These are phyloP conservation scores for Australoheros facetus DNA, from an alignment of 2,797 vertebrate species.

Conservation along the genomic window DNA sequence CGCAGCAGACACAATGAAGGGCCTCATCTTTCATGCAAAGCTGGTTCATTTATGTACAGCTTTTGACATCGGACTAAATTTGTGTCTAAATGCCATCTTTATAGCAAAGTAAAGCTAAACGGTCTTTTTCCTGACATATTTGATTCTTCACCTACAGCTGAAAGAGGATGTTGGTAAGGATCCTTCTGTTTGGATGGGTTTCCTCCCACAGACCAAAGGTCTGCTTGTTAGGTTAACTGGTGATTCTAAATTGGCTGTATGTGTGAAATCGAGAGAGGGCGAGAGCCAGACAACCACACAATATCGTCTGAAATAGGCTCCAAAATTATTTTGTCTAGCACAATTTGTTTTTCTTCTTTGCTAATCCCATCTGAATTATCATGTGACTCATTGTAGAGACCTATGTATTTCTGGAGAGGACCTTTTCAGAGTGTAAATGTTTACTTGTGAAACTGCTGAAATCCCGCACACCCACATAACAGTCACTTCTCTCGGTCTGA, in stretches of 20 bases:
- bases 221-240: neutral
- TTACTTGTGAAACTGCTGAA: neutral
- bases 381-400: neutral
- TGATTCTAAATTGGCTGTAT: neutral
- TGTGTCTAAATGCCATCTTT: neutral
- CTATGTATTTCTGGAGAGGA: neutral
- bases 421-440: neutral
- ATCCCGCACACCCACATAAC: neutral
- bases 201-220: neutral
- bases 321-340: neutral
- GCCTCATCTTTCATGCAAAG: neutral
- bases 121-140: neutral
- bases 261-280: neutral
- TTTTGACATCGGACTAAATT: neutral
- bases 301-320: neutral
- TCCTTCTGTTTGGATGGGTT: neutral
- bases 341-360: neutral
- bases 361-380: neutral
- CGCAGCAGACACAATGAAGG: neutral
- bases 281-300: neutral
- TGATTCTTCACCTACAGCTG: neutral
- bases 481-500: neutral
- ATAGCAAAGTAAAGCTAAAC: neutral
- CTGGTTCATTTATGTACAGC: neutral
- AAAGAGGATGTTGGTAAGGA: neutral